Evolutionary conservation across 2,888 invertebrate genomes (phyloP).

Genomic region (Dryocosmus kuriphilus): DNA sequence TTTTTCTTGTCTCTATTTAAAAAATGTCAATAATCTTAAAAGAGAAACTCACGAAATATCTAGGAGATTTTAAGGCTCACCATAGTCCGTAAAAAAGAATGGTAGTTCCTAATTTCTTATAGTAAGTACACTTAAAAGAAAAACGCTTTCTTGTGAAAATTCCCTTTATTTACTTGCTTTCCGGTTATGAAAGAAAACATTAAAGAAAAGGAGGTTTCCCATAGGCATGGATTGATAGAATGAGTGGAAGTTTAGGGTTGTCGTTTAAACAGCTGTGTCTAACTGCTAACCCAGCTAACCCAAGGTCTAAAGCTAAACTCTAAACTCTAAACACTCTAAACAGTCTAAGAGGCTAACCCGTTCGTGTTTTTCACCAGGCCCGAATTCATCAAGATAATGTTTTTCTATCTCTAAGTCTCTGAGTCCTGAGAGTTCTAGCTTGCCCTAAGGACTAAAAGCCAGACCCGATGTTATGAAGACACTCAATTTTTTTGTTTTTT

Average conservation of each 20-base stretch:
- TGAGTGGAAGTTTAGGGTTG: conserved; percentile 56
- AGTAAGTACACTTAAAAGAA: neutral
- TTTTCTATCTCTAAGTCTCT: conserved; percentile 48
- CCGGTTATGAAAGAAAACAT: conserved; percentile 28
- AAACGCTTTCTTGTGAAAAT: conserved; percentile 29
- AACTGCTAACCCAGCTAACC: no score
- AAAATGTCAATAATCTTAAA: neutral
- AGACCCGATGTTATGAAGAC: neutral
- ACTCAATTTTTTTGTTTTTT: neutral
- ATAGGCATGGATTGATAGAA: no score
- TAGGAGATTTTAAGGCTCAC: neutral
- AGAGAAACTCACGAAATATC: neutral
- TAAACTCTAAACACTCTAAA: no score
- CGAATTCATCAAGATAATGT: conserved; percentile 65
- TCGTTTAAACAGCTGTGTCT: conserved; percentile 69
- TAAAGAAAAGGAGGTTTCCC: conserved; percentile 5
- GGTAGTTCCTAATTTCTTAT: neutral
- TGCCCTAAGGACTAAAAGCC: neutral
- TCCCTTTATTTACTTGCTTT: conserved; percentile 44
- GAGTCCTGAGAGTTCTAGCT: no score
- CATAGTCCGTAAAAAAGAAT: neutral
- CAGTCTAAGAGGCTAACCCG: conserved; percentile 64
- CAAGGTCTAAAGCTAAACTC: no score
- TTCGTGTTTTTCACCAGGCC: conserved; percentile 46
- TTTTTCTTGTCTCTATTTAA: no score